Evolutionary conservation across 2,888 invertebrate genomes (phyloP).

Genomic region (Drosophila limbata): DNA sequence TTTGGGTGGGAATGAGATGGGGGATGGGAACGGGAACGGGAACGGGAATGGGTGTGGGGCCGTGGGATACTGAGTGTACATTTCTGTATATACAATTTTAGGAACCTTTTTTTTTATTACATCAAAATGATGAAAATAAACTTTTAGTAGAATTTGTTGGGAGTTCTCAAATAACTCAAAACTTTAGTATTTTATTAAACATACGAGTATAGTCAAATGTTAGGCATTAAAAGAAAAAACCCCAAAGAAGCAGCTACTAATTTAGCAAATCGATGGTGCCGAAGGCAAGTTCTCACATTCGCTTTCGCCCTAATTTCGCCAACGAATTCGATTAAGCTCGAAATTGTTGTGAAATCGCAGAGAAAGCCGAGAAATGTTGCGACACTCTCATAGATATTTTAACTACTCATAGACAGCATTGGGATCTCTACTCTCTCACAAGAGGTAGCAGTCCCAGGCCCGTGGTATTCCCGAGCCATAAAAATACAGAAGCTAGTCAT

Average conservation of each 20-base stretch:
- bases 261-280: slow-evolving; percentile 50
- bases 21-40: slow-evolving; percentile 10
- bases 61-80: slow-evolving; percentile 55
- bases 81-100: slow-evolving; percentile 57
- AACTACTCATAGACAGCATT: slow-evolving; percentile 27
- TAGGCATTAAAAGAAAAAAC: slow-evolving; percentile 11
- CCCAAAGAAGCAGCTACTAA: slow-evolving; percentile 23
- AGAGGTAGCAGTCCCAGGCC: slow-evolving; percentile 35
- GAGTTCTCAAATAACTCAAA: slow-evolving; percentile 24
- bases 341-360: background rate
- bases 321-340: background rate
- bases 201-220: slow-evolving; percentile 40
- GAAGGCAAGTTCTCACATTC: slow-evolving; percentile 3
- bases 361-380: slow-evolving; percentile 12
- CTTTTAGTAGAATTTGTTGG: slow-evolving; percentile 72
- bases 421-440: background rate
- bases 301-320: background rate
- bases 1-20: slow-evolving; percentile 6
- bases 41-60: background rate
- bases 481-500: slow-evolving; percentile 50
- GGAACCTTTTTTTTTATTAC: slow-evolving; percentile 20
- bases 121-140: slow-evolving; percentile 22
- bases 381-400: slow-evolving; percentile 32
- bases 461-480: slow-evolving; percentile 64
- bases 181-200: slow-evolving; percentile 40